A percentile compares a stretch with the other conserved stretches of the same genome.
Conservation (phyloP, 2,797 vertebrate genomes). For the Aythya fuligula region DNA sequence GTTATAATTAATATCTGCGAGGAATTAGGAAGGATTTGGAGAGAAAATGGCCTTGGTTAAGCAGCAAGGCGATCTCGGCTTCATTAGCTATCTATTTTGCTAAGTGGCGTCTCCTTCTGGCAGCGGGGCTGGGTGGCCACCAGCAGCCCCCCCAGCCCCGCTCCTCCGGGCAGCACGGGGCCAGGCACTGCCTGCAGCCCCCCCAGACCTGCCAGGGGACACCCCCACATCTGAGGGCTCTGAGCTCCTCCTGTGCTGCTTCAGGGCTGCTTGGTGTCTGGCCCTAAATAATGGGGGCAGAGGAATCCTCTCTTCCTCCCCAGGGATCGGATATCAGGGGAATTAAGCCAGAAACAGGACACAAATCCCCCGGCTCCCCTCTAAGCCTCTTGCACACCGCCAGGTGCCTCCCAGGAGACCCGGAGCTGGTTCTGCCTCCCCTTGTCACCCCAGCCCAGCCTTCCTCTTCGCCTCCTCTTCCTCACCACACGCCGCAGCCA, state of each 20-base stretch:
- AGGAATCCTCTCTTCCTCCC: neutral
- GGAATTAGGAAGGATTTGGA: slow-evolving; percentile 52
- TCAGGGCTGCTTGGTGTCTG: neutral
- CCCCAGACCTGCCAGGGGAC: neutral
- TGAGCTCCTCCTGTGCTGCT: accelerated
- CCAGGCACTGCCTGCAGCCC: accelerated
- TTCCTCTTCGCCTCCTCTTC: neutral
- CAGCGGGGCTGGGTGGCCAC: neutral
- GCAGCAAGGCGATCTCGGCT: neutral
- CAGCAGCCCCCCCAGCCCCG: neutral
- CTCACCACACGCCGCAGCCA: accelerated
- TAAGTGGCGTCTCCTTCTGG: neutral
- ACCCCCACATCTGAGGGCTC: accelerated
- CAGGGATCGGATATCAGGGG: slow-evolving; percentile 19
- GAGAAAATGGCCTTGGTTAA: neutral
- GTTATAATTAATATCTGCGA: neutral
- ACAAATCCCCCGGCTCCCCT: slow-evolving; percentile 38
- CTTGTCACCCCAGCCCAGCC: neutral
- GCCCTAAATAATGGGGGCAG: accelerated
- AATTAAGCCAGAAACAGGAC: slow-evolving; percentile 43
- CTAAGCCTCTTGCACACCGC: neutral
- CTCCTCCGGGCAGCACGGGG: neutral
- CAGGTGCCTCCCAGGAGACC: neutral
- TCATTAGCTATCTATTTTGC: neutral
- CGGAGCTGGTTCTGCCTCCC: neutral